A percentile compares a stretch with the other conserved stretches of the same genome.
Conservation (phyloP, 1,140 invertebrate genomes). For the Melipona quadrifasciata region DNA sequence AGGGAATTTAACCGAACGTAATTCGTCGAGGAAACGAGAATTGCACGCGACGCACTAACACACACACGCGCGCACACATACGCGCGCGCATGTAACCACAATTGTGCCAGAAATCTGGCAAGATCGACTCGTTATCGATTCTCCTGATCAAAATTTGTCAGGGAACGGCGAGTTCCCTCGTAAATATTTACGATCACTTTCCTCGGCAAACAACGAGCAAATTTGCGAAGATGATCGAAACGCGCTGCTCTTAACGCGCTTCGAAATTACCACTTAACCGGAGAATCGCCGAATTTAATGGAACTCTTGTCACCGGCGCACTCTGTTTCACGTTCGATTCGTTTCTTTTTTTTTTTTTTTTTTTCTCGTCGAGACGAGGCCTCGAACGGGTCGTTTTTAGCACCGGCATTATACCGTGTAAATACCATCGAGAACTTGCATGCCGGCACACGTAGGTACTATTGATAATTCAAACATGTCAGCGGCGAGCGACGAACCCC, state of each 20-base stretch:
- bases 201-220: neutral
- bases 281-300: constrained; percentile 23
- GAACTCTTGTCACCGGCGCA: neutral
- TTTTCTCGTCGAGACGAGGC: neutral
- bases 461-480: constrained; percentile 13
- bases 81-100: neutral
- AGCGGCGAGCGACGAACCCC: neutral
- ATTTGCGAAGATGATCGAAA: neutral
- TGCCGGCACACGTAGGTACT: neutral
- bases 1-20: constrained; percentile 34
- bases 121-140: constrained; percentile 1
- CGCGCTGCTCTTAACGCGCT: neutral
- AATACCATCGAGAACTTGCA: constrained; percentile 10
- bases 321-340: neutral
- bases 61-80: too few relatives aligned
- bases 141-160: neutral
- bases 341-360: neutral
- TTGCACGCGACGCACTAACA: neutral
- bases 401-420: neutral
- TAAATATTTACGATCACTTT: constrained; percentile 21
- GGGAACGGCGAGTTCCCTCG: neutral
- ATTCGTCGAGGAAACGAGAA: constrained; percentile 25
- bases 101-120: neutral
- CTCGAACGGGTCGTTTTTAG: neutral
- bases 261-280: neutral